Evolutionary conservation across 2,888 invertebrate species (phyloP).

Genomic region (Tetrapedia diversipes): DNA sequence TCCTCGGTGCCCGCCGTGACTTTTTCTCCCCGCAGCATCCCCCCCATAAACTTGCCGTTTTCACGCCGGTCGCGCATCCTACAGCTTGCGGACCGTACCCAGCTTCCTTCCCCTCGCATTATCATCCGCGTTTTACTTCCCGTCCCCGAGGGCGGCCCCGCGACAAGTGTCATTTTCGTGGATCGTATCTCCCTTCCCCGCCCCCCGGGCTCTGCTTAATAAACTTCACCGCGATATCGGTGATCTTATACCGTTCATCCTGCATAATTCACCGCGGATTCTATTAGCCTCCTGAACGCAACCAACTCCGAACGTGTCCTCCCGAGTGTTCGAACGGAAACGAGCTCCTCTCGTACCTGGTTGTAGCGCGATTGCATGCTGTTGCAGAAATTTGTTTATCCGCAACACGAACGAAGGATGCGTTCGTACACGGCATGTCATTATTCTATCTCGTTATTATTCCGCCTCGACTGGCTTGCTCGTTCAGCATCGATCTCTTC

Average conservation of each 20-base stretch:
- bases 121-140: slow-evolving; percentile 42
- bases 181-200: slow-evolving; percentile 38
- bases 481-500: slow-evolving; percentile 15
- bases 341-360: not conserved
- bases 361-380: not conserved
- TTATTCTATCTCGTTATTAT: slow-evolving; percentile 35
- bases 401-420: not conserved
- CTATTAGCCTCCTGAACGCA: not conserved
- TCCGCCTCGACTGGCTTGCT: slow-evolving; percentile 11
- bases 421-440: not conserved
- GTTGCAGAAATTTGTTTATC: slow-evolving; percentile 18
- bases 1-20: not conserved
- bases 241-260: not conserved
- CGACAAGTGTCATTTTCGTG: slow-evolving; percentile 52
- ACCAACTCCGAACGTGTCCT: not conserved
- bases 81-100: slow-evolving; percentile 18
- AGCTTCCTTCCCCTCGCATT: slow-evolving; percentile 33
- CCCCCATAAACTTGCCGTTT: slow-evolving; percentile 58
- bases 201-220: slow-evolving; percentile 34
- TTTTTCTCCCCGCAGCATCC: slow-evolving; percentile 24
- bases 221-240: slow-evolving; percentile 21
- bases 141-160: not conserved
- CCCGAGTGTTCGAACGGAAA: not conserved
- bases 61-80: slow-evolving; percentile 34
- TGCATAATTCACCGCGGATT: not conserved